A percentile compares a stretch with the other conserved stretches of the same genome.
Conservation (phyloP, 2,797 vertebrate genomes). For the Apodemus agrarius region DNA sequence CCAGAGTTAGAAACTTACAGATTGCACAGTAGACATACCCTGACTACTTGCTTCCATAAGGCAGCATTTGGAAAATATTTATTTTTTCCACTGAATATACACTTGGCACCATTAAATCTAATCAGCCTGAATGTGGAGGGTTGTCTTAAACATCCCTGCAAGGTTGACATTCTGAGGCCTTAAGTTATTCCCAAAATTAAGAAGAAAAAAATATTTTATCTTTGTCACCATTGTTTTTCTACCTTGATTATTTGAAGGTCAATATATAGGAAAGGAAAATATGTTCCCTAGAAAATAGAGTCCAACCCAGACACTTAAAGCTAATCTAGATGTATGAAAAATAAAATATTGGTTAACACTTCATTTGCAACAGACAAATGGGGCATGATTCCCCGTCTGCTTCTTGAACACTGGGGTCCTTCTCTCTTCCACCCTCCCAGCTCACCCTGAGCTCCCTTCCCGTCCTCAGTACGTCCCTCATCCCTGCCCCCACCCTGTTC, state of each 20-base stretch:
- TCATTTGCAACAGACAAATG: slow-evolving; percentile 58
- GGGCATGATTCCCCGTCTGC: slow-evolving; percentile 37
- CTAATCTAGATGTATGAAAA: slow-evolving; percentile 63
- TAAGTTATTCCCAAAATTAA: slow-evolving; percentile 41
- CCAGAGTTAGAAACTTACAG: slow-evolving; percentile 77
- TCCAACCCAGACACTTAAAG: slow-evolving; percentile 67
- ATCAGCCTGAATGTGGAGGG: background rate
- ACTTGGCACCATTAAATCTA: slow-evolving; percentile 57
- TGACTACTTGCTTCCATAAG: slow-evolving; percentile 65
- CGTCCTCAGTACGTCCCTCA: background rate
- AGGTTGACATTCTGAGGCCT: slow-evolving; percentile 34
- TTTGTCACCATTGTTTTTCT: slow-evolving; percentile 44
- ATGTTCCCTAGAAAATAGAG: slow-evolving; percentile 19
- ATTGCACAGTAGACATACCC: slow-evolving; percentile 51
- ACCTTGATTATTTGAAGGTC: slow-evolving; percentile 43
- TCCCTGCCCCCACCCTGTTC: background rate
- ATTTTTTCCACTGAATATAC: slow-evolving; percentile 41
- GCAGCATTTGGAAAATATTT: slow-evolving; percentile 68
- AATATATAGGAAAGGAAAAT: slow-evolving; percentile 47
- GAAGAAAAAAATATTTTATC: slow-evolving; percentile 32
- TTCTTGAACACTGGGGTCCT: slow-evolving; percentile 58
- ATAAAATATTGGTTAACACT: slow-evolving; percentile 67
- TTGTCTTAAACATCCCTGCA: slow-evolving; percentile 38
- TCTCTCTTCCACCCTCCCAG: slow-evolving; percentile 39
- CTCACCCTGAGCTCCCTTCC: slow-evolving; percentile 50